phyloP scores from a whole-genome alignment of 2,113 vertebrate species.

The Oreochromis tanganicae region DNA sequence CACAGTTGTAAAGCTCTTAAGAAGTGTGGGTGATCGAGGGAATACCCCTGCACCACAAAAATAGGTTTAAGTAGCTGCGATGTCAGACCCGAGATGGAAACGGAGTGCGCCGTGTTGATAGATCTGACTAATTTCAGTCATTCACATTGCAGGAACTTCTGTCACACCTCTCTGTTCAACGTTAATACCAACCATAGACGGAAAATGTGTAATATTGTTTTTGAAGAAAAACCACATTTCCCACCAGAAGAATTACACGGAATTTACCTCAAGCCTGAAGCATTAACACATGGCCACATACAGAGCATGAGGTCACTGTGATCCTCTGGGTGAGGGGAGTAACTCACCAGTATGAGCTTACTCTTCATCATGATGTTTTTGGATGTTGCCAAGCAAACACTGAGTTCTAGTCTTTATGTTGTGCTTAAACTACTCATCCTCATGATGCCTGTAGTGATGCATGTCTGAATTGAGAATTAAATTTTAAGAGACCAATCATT shows the following conservation, averaged over 20 bases:
- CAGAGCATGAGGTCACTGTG: slow-evolving; percentile 41
- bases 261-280: slow-evolving; percentile 3
- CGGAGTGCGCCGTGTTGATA: not conserved
- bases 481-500: not conserved
- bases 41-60: not conserved
- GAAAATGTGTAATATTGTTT: not conserved
- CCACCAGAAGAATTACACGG: not conserved
- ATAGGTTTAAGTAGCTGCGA: not conserved
- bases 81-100: not conserved
- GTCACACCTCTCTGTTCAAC: not conserved
- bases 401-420: not conserved
- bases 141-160: not conserved
- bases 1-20: not conserved
- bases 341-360: slow-evolving; percentile 2
- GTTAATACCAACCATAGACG: not conserved
- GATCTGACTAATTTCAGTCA: not conserved
- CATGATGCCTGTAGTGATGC: not conserved
- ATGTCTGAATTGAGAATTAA: not conserved
- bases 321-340: slow-evolving; percentile 12
- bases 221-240: not conserved
- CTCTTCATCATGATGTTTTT: slow-evolving; percentile 21
- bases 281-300: not conserved
- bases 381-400: not conserved
- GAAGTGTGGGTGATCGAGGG: not conserved
- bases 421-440: not conserved